These are phyloP conservation scores for Zaprionus capensis DNA, from an alignment of 1,140 invertebrate genomes.

Conservation along the genomic window DNA sequence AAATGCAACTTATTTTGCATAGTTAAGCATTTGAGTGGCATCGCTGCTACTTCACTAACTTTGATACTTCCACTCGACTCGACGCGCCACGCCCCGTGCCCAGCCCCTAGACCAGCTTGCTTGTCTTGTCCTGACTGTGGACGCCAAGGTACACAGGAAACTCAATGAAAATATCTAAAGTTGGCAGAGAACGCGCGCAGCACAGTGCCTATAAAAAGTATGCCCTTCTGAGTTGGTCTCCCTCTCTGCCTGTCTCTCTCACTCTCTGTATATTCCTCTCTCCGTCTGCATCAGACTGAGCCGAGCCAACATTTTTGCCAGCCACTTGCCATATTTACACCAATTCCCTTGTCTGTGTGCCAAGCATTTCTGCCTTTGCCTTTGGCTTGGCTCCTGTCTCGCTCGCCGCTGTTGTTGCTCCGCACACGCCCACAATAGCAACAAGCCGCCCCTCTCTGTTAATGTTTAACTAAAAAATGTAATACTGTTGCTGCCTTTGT, in stretches of 20 bases:
- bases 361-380: conserved; percentile 61
- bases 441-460: conserved; percentile 36
- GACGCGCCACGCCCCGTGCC: conserved; percentile 36
- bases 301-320: conserved; percentile 38
- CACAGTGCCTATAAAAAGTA: conserved; percentile 72
- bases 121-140: not conserved
- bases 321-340: conserved; percentile 80
- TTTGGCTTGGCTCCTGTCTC: conserved; percentile 4
- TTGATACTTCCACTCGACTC: conserved; percentile 80
- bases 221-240: conserved; percentile 47
- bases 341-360: conserved; percentile 74
- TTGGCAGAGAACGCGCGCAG: conserved; percentile 53
- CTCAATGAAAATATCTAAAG: conserved; percentile 81
- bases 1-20: conserved; percentile 83
- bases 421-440: conserved; percentile 47
- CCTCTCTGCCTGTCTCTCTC: not conserved
- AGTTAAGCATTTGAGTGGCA: conserved; percentile 82
- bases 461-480: conserved; percentile 66
- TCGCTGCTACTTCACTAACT: conserved; percentile 76
- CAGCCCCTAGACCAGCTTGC: not conserved
- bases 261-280: not conserved
- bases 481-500: conserved; percentile 53
- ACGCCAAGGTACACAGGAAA: conserved; percentile 60
- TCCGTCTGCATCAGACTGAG: not conserved
- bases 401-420: conserved; percentile 20